A percentile compares a stretch with the other conserved stretches of the same genome.
Conservation (phyloP, 2,797 vertebrate species). For the Lindbergichthys nudifrons region DNA sequence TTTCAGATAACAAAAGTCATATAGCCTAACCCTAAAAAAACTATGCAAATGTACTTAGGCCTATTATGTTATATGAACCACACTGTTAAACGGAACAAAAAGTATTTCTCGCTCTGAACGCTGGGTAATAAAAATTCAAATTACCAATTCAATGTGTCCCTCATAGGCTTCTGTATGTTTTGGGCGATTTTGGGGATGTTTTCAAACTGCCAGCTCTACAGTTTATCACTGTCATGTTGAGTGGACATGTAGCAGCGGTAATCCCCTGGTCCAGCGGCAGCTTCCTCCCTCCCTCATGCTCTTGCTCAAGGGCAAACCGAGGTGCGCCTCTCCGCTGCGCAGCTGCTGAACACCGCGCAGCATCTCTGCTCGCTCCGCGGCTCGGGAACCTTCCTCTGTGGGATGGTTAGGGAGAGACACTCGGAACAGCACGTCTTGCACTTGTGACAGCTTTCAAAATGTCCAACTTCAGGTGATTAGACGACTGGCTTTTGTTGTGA, state of each 20-base stretch:
- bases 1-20: too few relatives aligned
- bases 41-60: too few relatives aligned
- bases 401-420: slow-evolving; percentile 42
- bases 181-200: background rate
- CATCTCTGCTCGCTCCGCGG: slow-evolving; percentile 44
- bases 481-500: slow-evolving; percentile 16
- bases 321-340: slow-evolving; percentile 63
- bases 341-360: slow-evolving; percentile 60
- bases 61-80: too few relatives aligned
- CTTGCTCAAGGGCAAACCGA: slow-evolving; percentile 77
- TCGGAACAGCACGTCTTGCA: slow-evolving; percentile 29
- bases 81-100: too few relatives aligned
- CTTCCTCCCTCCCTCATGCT: slow-evolving; percentile 54
- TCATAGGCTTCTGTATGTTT: background rate
- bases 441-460: slow-evolving; percentile 51
- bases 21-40: too few relatives aligned
- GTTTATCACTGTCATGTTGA: slow-evolving; percentile 17
- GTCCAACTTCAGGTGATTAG: slow-evolving; percentile 51
- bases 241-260: slow-evolving; percentile 53
- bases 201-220: background rate
- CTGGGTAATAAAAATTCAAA: background rate
- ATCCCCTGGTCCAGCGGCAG: slow-evolving; percentile 64
- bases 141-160: too few relatives aligned
- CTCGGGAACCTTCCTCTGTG: slow-evolving; percentile 43
- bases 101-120: background rate